Conservation (phyloP, 2,888 invertebrate species). For the Ophion ventricosus region DNA sequence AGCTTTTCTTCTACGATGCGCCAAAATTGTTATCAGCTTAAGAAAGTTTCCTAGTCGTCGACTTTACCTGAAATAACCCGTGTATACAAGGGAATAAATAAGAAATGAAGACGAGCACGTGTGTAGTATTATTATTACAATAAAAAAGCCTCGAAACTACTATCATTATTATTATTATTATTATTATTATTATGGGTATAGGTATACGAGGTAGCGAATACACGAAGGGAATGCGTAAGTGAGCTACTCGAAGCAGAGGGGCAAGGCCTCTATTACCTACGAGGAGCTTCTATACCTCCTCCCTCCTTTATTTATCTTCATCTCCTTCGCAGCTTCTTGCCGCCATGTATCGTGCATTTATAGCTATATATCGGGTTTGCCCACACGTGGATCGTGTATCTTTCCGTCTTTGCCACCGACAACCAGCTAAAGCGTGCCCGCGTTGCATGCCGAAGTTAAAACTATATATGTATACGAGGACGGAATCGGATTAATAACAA, state of each 20-base stretch:
- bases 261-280: conserved; percentile 68
- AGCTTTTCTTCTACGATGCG: background rate
- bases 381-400: conserved; percentile 64
- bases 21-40: background rate
- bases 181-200: conserved; percentile 27
- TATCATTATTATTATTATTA: background rate
- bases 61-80: background rate
- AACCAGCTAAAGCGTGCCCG: conserved; percentile 20
- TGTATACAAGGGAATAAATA: conserved; percentile 31
- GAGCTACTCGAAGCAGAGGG: conserved; percentile 72
- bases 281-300: conserved; percentile 52
- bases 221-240: conserved; percentile 52
- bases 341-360: background rate
- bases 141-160: background rate
- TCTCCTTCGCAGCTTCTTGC: conserved; percentile 58
- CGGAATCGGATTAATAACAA: background rate
- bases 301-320: conserved; percentile 35
- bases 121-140: conserved; percentile 1
- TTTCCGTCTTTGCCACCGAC: conserved; percentile 55
- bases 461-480: background rate
- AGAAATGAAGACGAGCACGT: conserved; percentile 37
- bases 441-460: conserved; percentile 1
- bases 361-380: conserved; percentile 42
- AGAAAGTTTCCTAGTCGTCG: background rate
- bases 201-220: conserved; percentile 38